phyloP scores from a whole-genome alignment of 2,888 invertebrate species.

The Norana najaformis region DNA sequence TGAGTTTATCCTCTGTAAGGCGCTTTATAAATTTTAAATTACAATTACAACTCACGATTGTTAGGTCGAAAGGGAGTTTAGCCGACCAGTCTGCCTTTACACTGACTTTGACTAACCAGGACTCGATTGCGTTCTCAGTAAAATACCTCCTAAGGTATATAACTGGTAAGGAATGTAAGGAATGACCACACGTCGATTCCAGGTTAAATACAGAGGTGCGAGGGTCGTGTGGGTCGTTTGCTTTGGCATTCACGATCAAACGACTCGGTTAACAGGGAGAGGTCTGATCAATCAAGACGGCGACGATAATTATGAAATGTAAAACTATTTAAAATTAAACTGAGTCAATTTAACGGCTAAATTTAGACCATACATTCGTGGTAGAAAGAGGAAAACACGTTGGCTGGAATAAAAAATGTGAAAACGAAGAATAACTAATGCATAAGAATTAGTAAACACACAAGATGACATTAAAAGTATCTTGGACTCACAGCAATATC shows the following conservation, averaged over 20 bases:
- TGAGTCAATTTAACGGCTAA: background rate
- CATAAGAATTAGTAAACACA: background rate
- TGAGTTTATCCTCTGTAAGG: no score
- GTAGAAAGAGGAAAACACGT: background rate
- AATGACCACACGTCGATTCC: constrained; percentile 6
- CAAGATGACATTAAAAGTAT: background rate
- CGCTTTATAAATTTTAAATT: no score
- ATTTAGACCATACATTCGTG: background rate
- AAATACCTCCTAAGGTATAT: background rate
- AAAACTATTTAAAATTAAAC: background rate
- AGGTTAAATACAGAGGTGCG: background rate
- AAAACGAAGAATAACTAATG: background rate
- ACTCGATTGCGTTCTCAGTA: background rate
- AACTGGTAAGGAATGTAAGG: constrained; percentile 13
- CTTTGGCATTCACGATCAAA: constrained; percentile 4
- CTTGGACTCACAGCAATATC: no score
- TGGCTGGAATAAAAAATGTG: no score
- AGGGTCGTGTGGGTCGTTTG: background rate
- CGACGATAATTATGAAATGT: background rate
- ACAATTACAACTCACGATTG: no score
- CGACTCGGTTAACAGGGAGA: background rate
- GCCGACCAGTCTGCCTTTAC: background rate
- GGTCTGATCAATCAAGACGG: background rate
- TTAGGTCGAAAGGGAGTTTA: no score
- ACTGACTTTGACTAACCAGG: background rate